Conservation (phyloP, 1,140 invertebrate genomes). For the Zaprionus lachaisei region DNA sequence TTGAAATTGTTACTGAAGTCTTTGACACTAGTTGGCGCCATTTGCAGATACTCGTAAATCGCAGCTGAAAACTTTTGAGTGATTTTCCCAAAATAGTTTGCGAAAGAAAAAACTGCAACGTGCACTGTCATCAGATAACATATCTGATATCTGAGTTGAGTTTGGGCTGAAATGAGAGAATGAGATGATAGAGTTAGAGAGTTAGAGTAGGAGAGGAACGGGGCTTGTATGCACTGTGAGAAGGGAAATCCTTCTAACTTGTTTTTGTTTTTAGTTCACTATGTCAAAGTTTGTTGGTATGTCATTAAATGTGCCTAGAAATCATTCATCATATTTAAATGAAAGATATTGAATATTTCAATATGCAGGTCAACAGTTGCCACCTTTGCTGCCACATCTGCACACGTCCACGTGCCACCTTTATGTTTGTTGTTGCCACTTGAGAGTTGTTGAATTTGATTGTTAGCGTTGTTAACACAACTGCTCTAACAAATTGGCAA, state of each 20-base stretch:
- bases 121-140: conserved; percentile 3
- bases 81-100: conserved; percentile 16
- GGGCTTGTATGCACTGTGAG: not conserved
- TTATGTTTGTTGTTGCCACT: conserved; percentile 7
- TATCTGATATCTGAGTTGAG: not conserved
- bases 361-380: not conserved
- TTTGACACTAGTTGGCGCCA: conserved; percentile 45
- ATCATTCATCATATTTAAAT: not conserved
- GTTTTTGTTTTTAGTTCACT: not conserved
- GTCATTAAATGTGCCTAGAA: not conserved
- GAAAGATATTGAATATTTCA: too few relatives aligned
- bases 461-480: conserved; percentile 19
- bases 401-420: not conserved
- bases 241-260: not conserved
- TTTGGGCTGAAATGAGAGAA: not conserved
- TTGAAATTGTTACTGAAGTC: conserved; percentile 22
- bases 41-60: conserved; percentile 32
- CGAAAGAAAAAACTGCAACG: not conserved
- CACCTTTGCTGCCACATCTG: not conserved
- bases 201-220: not conserved
- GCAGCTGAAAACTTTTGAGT: conserved; percentile 22
- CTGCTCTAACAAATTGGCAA: conserved; percentile 36
- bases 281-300: not conserved
- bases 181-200: not conserved
- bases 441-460: conserved; percentile 17